Base-by-base conservation (phyloP, 2,113 vertebrate species). In the Scalopus aquaticus region DNA sequence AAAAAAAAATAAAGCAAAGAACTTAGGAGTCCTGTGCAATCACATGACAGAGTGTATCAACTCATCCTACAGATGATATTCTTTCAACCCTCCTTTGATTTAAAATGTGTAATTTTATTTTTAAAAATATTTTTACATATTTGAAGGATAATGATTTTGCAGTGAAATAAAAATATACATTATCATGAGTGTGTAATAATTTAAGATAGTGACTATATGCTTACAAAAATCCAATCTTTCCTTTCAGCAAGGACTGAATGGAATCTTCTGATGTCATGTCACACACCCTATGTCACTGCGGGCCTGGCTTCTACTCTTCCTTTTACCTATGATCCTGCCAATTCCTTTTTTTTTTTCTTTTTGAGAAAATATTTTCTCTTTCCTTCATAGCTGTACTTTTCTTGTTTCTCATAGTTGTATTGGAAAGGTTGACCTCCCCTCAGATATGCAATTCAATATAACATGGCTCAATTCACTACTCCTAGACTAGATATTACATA, bases 121-220 rank as follows among this genome's bases (percentile, higher is more conserved):
- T 60, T 54, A 54, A 79, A 77, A 94, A 26, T 82, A 81, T 9
- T 19, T 1, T n/a, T 78, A 42, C 1, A 16, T 16, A 76, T 69
- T 8, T 67, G 22, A 64, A 39, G 77, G 65, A 74, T 1, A 72
- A 85, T 64, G 49, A 74, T 6, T 72, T 76, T 70, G 0, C 2
- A 77, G 10, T 2, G 6, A 9, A 82, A 42, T 39, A 49, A 90
- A 37, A 64, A 44, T 16, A 35, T 44, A 44, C 44, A 16, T 69
- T 56, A 26, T 32, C 6, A n/a, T 26, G 1, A 58, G 35, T 3
- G 6, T 11, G 64, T 73, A 37, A 9, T 8, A 20, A 5, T 22
- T 86, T 70, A 22, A 3, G 8, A 49, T 0, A 76, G 3, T 35
- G 0, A 0, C 15, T 56, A 39, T 30, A 0, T 26, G 1, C 30